Evolutionary conservation across 2,888 invertebrate species (phyloP).

Genomic region (Chrysomela aeneicollis): DNA sequence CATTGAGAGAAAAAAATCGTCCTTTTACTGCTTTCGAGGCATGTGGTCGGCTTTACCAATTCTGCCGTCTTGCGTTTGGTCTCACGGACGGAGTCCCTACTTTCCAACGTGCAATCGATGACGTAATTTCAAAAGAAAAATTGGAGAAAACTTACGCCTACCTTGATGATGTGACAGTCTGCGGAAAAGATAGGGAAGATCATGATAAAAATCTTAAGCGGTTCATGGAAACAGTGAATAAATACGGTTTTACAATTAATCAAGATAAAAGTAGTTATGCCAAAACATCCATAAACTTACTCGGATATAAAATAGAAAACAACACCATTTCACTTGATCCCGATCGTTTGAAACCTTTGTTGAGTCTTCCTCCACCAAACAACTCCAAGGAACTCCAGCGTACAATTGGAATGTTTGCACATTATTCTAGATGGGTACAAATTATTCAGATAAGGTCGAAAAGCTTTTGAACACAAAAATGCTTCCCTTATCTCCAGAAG

Average conservation of each 20-base stretch:
- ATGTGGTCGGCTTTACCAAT: too few species aligned
- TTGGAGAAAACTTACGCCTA: neutral
- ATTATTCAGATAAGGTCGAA: neutral
- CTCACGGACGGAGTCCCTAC: neutral
- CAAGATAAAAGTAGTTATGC: neutral
- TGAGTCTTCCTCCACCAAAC: constrained; percentile 1
- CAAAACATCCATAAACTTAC: neutral
- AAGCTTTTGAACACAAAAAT: constrained; percentile 7
- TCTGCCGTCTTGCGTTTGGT: too few species aligned
- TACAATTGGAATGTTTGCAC: neutral
- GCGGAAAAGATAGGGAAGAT: neutral
- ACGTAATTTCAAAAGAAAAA: neutral
- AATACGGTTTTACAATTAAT: constrained; percentile 2
- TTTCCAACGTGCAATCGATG: neutral
- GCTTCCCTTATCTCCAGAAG: constrained; percentile 1
- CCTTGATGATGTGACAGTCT: neutral
- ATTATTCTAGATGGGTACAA: neutral
- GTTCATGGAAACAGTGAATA: neutral
- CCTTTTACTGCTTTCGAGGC: too few species aligned
- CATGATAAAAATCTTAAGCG: neutral
- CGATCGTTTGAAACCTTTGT: neutral
- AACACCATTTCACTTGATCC: neutral
- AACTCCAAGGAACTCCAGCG: neutral
- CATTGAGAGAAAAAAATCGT: too few species aligned
- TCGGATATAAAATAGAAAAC: neutral